A percentile compares a stretch with the other conserved stretches of the same genome.
phyloP scores from a whole-genome alignment of 2,888 invertebrate genomes.

The Eilema sororculum region DNA sequence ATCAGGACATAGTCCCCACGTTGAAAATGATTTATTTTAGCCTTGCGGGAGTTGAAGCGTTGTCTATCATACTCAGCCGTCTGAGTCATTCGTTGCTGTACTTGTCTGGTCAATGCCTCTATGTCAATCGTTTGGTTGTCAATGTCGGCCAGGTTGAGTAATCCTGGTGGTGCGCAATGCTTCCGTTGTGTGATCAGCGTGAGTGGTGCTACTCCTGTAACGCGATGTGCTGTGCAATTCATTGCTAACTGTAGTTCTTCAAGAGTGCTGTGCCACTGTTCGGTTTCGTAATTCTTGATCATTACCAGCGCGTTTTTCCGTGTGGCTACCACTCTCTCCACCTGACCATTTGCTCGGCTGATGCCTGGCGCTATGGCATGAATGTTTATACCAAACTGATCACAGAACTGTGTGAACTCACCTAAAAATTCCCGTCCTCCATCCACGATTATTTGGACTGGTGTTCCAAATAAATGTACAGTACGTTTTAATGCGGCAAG shows the following conservation, averaged over 20 bases:
- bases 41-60: too few species aligned
- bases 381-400: too few species aligned
- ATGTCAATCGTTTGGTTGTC: too few species aligned
- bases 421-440: conserved; percentile 35
- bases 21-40: too few species aligned
- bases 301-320: conserved; percentile 44
- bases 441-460: conserved; percentile 25
- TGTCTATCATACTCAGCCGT: too few species aligned
- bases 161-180: conserved; percentile 23
- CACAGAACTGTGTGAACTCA: too few species aligned
- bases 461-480: conserved; percentile 31
- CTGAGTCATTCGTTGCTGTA: too few species aligned
- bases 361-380: too few species aligned
- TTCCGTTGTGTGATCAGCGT: conserved; percentile 17
- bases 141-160: conserved; percentile 17
- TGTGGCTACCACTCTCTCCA: conserved; percentile 28
- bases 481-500: conserved; percentile 29
- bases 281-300: conserved; percentile 50
- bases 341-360: too few species aligned
- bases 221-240: too few species aligned
- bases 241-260: conserved; percentile 28
- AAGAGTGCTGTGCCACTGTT: conserved; percentile 19
- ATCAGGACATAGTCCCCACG: conserved; percentile 26
- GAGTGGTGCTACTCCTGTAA: too few species aligned
- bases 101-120: too few species aligned